Percentiles rank a stretch among this genome's conserved stretches.
These are phyloP conservation scores for Nycteola revayana DNA, from an alignment of 2,888 invertebrate genomes.

Conservation along the genomic window DNA sequence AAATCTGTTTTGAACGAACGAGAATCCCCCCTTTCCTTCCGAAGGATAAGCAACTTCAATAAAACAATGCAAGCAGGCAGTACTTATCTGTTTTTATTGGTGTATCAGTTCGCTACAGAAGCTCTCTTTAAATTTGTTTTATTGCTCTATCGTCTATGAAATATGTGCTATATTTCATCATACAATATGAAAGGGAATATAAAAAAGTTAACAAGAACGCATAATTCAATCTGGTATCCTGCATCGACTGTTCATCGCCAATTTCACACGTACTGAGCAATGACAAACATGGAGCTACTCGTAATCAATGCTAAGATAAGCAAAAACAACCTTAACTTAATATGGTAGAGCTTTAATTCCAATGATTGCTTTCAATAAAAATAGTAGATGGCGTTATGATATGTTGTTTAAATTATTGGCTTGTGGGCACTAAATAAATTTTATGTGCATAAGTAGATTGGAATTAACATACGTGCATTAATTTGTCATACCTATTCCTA, in stretches of 20 bases:
- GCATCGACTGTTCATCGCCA: constrained; percentile 52
- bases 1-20: too few relatives aligned
- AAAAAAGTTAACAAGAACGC: constrained; percentile 33
- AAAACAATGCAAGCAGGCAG: too few relatives aligned
- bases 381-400: constrained; percentile 25
- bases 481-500: constrained; percentile 4
- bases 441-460: constrained; percentile 30
- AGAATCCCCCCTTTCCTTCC: too few relatives aligned
- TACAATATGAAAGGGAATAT: constrained; percentile 16
- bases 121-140: too few relatives aligned
- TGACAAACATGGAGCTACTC: constrained; percentile 42
- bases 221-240: constrained; percentile 45
- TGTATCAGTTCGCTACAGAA: too few relatives aligned
- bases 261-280: constrained; percentile 64
- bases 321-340: constrained; percentile 27
- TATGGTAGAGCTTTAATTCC: constrained; percentile 23
- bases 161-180: too few relatives aligned
- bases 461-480: constrained; percentile 14
- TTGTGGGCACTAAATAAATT: constrained; percentile 34
- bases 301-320: constrained; percentile 22
- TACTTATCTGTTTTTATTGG: too few relatives aligned
- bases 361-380: constrained; percentile 12
- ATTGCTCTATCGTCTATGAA: too few relatives aligned
- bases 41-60: too few relatives aligned
- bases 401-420: constrained; percentile 39